Percentiles rank a stretch among this genome's conserved stretches.
These are phyloP conservation scores for Paedocypris micromegethes DNA, from an alignment of 2,797 vertebrate genomes.

Conservation along the genomic window DNA sequence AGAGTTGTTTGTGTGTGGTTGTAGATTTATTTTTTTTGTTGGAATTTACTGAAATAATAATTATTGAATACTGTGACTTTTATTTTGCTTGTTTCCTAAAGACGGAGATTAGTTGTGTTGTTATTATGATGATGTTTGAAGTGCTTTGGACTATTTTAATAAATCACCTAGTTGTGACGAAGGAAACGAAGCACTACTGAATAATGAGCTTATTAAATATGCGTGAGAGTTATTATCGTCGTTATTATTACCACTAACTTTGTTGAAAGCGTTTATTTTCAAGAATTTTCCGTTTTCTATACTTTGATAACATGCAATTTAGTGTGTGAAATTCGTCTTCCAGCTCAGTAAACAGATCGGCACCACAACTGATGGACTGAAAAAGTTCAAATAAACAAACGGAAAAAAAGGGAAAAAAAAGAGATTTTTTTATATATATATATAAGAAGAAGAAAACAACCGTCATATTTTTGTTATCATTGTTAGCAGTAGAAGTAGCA, in stretches of 20 bases:
- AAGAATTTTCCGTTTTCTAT: slow-evolving; percentile 51
- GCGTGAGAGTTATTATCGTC: slow-evolving; percentile 53
- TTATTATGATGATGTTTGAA: slow-evolving; percentile 70
- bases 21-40: slow-evolving; percentile 48
- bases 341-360: slow-evolving; percentile 68
- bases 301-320: slow-evolving; percentile 59
- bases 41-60: slow-evolving; percentile 67
- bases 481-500: slow-evolving; percentile 73
- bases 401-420: slow-evolving; percentile 56
- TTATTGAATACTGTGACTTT: slow-evolving; percentile 63
- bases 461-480: slow-evolving; percentile 66
- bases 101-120: slow-evolving; percentile 64
- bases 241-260: slow-evolving; percentile 50
- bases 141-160: slow-evolving; percentile 26
- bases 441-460: slow-evolving; percentile 45
- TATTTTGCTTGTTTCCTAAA: slow-evolving; percentile 57
- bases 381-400: slow-evolving; percentile 12
- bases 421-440: slow-evolving; percentile 59
- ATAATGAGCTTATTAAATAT: slow-evolving; percentile 67
- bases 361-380: slow-evolving; percentile 60
- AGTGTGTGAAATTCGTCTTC: slow-evolving; percentile 76
- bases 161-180: too few species aligned
- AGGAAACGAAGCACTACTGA: slow-evolving; percentile 60
- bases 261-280: slow-evolving; percentile 49
- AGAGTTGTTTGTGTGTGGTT: slow-evolving; percentile 50